Conservation (phyloP, 2,888 invertebrate species). For the Spilarctia lutea region DNA sequence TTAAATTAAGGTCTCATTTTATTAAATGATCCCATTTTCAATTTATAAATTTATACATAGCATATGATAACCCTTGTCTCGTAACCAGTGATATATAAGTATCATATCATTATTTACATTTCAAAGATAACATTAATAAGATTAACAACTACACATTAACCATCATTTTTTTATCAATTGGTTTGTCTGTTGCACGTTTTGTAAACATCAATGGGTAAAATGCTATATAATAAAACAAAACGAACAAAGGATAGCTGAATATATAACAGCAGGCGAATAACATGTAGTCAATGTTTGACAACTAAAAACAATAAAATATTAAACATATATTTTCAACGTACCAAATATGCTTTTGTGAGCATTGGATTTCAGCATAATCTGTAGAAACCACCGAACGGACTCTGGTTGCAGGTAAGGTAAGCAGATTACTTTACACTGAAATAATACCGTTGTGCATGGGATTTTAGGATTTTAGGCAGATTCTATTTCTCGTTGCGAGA, state of each 20-base stretch:
- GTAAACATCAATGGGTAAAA: background rate
- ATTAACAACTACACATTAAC: background rate
- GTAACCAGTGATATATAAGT: background rate
- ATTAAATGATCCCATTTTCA: background rate
- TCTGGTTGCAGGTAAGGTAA: slow-evolving; percentile 47
- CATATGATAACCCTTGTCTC: background rate
- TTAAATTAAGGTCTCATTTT: background rate
- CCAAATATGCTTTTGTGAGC: slow-evolving; percentile 19
- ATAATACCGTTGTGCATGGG: slow-evolving; percentile 34
- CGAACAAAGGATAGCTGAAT: background rate
- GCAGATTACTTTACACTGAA: slow-evolving; percentile 40
- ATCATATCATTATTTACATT: background rate
- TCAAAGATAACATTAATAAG: background rate
- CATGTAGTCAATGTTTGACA: background rate
- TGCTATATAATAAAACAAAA: background rate
- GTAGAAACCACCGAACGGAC: slow-evolving; percentile 39
- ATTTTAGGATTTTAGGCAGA: background rate
- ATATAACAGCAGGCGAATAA: background rate
- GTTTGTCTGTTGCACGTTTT: background rate
- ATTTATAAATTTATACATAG: too few species aligned
- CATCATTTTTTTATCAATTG: too few species aligned
- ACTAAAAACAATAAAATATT: background rate
- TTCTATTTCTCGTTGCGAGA: background rate
- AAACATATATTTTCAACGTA: background rate
- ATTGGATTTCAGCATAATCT: slow-evolving; percentile 42